phyloP scores from a whole-genome alignment of 2,797 vertebrate genomes.

The Rhinophrynus dorsalis region DNA sequence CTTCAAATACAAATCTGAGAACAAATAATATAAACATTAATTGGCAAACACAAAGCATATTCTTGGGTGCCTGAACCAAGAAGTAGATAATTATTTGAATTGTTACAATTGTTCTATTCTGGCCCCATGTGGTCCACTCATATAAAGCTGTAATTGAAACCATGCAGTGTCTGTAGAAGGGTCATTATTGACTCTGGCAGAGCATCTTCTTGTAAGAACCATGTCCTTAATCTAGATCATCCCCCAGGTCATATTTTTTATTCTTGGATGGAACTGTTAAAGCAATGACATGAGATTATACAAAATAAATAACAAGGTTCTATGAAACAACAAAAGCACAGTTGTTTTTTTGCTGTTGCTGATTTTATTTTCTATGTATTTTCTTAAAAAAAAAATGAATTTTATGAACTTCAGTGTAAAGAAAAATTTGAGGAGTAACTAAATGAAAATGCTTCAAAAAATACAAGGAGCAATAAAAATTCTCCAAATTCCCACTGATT shows the following conservation, averaged over 20 bases:
- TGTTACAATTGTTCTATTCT: slow-evolving; percentile 57
- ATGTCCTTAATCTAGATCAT: slow-evolving; percentile 55
- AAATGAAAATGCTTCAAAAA: too few species aligned
- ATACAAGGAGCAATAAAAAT: too few species aligned
- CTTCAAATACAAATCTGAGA: slow-evolving; percentile 49
- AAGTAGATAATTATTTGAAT: slow-evolving; percentile 59
- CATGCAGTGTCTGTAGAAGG: slow-evolving; percentile 56
- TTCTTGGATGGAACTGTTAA: slow-evolving; percentile 50
- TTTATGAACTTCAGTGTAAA: too few species aligned
- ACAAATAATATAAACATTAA: slow-evolving; percentile 56
- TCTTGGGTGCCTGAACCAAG: slow-evolving; percentile 56
- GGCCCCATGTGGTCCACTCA: slow-evolving; percentile 64
- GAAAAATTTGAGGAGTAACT: too few species aligned
- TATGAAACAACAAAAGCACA: slow-evolving; percentile 44
- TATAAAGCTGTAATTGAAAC: slow-evolving; percentile 68
- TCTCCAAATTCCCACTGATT: too few species aligned
- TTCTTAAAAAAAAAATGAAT: too few species aligned
- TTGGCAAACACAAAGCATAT: slow-evolving; percentile 53
- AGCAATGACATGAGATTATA: slow-evolving; percentile 5
- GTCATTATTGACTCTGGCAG: slow-evolving; percentile 59
- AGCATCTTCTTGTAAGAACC: slow-evolving; percentile 54
- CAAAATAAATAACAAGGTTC: slow-evolving; percentile 33
- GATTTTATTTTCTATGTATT: not conserved
- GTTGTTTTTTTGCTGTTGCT: not conserved
- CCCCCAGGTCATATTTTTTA: slow-evolving; percentile 53